Evolutionary conservation across 37 sponge, comb jelly and placozoan species (phyloP).

Genomic region (Mnemiopsis leidyi): DNA sequence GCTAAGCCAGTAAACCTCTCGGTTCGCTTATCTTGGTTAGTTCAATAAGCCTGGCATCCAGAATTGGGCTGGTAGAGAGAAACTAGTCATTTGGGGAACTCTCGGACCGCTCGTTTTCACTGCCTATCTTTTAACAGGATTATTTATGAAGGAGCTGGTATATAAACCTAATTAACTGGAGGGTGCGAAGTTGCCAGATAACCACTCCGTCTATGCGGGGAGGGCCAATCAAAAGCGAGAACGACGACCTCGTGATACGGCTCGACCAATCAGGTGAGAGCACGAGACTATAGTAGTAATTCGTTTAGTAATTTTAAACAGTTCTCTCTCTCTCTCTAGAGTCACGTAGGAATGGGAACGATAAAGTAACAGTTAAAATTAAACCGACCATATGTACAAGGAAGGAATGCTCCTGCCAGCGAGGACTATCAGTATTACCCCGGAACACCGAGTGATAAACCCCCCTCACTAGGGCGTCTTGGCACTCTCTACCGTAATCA

Average conservation of each 20-base stretch:
- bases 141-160: slow-evolving; percentile 60
- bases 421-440: too few relatives aligned
- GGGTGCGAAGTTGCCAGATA: slow-evolving; percentile 50
- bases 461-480: too few relatives aligned
- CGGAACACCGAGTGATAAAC: too few relatives aligned
- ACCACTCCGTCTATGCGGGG: background rate
- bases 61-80: background rate
- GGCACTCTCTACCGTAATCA: background rate
- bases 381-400: background rate
- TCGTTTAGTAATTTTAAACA: slow-evolving; percentile 64
- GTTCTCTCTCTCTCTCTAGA: background rate
- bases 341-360: background rate
- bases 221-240: background rate
- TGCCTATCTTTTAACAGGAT: background rate
- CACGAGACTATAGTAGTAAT: slow-evolving; percentile 59
- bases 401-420: background rate
- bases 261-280: background rate
- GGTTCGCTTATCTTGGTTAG: background rate
- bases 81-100: background rate
- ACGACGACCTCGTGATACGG: background rate
- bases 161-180: slow-evolving; percentile 59
- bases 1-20: background rate
- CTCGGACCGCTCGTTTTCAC: background rate
- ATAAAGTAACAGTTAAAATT: slow-evolving; percentile 63
- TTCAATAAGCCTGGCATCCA: background rate